These are phyloP conservation scores for Agrenia bidenticulata DNA, from an alignment of 2,888 invertebrate genomes.

Conservation along the genomic window DNA sequence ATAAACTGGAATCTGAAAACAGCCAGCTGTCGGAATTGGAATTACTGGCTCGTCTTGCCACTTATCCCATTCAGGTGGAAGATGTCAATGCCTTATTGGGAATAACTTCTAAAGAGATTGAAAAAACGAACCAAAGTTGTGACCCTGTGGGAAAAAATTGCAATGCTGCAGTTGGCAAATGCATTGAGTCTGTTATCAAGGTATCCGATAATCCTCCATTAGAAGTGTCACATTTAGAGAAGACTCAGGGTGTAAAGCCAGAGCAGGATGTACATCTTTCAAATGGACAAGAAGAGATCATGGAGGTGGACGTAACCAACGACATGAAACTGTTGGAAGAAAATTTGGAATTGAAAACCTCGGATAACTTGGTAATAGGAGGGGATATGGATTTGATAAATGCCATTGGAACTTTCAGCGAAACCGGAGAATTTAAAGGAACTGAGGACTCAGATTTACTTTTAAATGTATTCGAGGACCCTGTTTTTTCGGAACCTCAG, in stretches of 20 bases:
- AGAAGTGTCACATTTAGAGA: no score
- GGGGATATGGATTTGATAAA: slow-evolving; percentile 15
- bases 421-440: background rate
- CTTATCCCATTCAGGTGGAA: slow-evolving; percentile 10
- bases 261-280: background rate
- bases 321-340: background rate
- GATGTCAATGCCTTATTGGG: slow-evolving; percentile 17
- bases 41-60: slow-evolving; percentile 5
- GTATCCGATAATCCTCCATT: no score
- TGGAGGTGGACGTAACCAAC: slow-evolving; percentile 10
- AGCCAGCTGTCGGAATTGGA: slow-evolving; percentile 1
- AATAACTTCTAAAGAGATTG: slow-evolving; percentile 1
- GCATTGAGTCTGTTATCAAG: no score
- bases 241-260: background rate
- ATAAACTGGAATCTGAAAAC: background rate
- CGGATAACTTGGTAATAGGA: background rate
- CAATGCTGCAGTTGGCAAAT: no score
- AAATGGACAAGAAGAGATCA: background rate
- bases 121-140: no score
- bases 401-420: slow-evolving; percentile 2
- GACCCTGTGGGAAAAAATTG: no score
- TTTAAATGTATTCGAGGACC: slow-evolving; percentile 17
- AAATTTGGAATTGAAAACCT: slow-evolving; percentile 2
- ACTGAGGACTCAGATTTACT: slow-evolving; percentile 13
- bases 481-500: slow-evolving; percentile 15